phyloP scores from a whole-genome alignment of 1,140 invertebrate genomes.

The Antheraea mylitta region DNA sequence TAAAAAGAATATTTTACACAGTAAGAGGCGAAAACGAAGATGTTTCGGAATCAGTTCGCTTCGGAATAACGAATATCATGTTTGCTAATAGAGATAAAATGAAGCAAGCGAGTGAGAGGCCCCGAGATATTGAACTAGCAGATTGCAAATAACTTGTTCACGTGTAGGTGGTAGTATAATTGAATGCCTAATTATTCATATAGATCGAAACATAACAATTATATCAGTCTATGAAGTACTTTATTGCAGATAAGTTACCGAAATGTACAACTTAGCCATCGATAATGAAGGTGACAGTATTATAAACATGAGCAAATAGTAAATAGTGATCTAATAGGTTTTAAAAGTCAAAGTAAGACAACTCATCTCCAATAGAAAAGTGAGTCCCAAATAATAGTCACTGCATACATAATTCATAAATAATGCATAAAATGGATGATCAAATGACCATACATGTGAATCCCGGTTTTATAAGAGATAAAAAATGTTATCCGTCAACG shows the following conservation, averaged over 20 bases:
- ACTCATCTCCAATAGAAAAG: no score
- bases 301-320: no score
- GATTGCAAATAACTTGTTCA: constrained; percentile 31
- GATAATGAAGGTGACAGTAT: neutral
- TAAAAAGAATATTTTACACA: neutral
- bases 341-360: no score
- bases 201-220: no score
- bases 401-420: neutral
- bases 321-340: no score
- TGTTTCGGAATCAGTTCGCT: constrained; percentile 22
- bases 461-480: neutral
- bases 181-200: neutral
- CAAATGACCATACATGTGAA: neutral
- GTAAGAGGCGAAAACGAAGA: constrained; percentile 21
- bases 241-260: neutral
- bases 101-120: neutral
- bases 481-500: neutral
- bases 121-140: constrained; percentile 33
- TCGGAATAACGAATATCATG: constrained; percentile 27
- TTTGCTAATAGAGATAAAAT: constrained; percentile 26
- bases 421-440: neutral
- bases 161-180: constrained; percentile 14
- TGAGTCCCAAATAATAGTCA: no score
- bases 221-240: no score
- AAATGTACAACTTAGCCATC: neutral